Evolutionary conservation across 1,140 invertebrate species (phyloP).

Genomic region (Nixonia krombeini): DNA sequence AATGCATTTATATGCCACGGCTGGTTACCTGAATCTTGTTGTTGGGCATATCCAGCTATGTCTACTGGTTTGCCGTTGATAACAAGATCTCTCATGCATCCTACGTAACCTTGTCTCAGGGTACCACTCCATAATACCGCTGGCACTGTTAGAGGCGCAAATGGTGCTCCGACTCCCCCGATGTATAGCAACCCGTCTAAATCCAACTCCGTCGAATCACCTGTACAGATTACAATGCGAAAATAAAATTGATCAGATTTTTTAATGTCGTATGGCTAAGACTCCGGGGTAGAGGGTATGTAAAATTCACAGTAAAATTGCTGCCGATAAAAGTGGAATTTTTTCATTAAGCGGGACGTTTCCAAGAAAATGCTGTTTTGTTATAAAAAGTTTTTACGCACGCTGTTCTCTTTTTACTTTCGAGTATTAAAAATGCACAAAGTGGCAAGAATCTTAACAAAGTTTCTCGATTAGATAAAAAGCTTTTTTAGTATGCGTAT

Average conservation of each 20-base stretch:
- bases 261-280: too few species aligned
- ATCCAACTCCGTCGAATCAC: constrained; percentile 89
- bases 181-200: constrained; percentile 91
- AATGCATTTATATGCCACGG: not conserved
- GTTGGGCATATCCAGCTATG: constrained; percentile 88
- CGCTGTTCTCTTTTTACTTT: too few species aligned
- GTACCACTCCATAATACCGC: constrained; percentile 92
- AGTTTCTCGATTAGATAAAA: too few species aligned
- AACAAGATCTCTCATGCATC: constrained; percentile 93
- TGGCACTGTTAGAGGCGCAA: constrained; percentile 82
- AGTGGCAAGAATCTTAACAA: too few species aligned
- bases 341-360: too few species aligned
- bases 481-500: too few species aligned
- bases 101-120: constrained; percentile 92
- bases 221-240: constrained; percentile 66
- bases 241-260: constrained; percentile 15
- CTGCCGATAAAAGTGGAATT: too few species aligned
- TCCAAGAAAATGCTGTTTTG: too few species aligned
- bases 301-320: too few species aligned
- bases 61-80: constrained; percentile 94
- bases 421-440: too few species aligned
- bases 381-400: too few species aligned
- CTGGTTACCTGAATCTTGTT: constrained; percentile 86
- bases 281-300: too few species aligned
- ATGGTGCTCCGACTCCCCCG: constrained; percentile 86